Base-by-base conservation (phyloP, 2,113 vertebrate genomes). In the Salvelinus namaycush region DNA sequence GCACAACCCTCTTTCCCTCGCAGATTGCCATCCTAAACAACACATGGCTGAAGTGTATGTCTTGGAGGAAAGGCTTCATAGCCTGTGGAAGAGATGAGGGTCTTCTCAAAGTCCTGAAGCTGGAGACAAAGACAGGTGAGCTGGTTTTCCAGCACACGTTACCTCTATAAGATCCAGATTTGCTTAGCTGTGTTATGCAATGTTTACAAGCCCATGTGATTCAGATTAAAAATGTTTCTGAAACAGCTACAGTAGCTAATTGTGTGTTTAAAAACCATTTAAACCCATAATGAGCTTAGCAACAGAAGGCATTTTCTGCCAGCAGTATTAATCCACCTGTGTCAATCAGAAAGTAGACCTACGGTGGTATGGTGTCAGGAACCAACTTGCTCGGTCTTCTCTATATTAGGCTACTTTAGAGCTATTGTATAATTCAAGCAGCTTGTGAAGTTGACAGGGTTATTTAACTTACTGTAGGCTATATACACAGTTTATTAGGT, bases 61-160 rank as follows among this genome's bases (percentile, higher is more conserved):
- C 96, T 27, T 99, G 98, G 97, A 99, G 97, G 92, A 98, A 97
- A 88, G 97, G 97, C 34, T 99, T 95, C 85, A 97, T 99, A 84
- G 96, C 98, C 0, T 99, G 96, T 79, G 98, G 98, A 79, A 97
- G 98, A 31, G 97, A 99, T 48, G 95, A 97, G 57, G 97, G 97
- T 5, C 91, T 99, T 16, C 92, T 99, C 70, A 98, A 95, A 89
- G 96, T 99, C n/a, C 91, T 99, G 60, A 98, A 97, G 80, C 89
- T 98, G 73, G 97, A 99, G 86, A 94, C 92, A 16, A 96, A 97
- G 74, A 95, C 96, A 93, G 97, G 98, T 98, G 84, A 85, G 18
- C 14, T 54, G 29, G 27, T 39, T 51, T 20, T 62, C n/a, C 48
- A 27, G 27, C 20, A 27, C 31, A 29, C 14, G 11, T 62, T 60